Evolutionary conservation across 2,797 vertebrate genomes (phyloP).

Genomic region (Choloepus didactylus): DNA sequence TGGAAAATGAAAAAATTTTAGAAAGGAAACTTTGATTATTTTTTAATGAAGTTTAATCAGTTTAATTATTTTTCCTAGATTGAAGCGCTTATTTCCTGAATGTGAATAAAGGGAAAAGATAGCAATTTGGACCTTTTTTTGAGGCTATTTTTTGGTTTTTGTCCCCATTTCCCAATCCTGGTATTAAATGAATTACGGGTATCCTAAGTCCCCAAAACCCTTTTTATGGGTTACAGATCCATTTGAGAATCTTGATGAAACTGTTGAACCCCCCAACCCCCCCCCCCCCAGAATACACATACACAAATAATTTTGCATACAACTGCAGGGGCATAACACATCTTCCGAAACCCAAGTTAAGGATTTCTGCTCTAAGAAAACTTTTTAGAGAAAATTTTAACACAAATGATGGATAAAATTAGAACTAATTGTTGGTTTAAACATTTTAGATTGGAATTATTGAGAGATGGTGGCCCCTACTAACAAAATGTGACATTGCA

Average conservation of each 20-base stretch:
- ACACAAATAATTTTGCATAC: slow-evolving; percentile 67
- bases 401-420: slow-evolving; percentile 68
- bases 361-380: slow-evolving; percentile 70
- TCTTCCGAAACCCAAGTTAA: slow-evolving; percentile 77
- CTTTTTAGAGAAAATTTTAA: slow-evolving; percentile 55
- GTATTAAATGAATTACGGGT: slow-evolving; percentile 81
- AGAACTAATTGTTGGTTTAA: slow-evolving; percentile 68
- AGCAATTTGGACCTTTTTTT: slow-evolving; percentile 59
- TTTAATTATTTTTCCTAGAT: slow-evolving; percentile 78
- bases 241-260: slow-evolving; percentile 78
- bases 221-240: slow-evolving; percentile 70
- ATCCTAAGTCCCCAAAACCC: slow-evolving; percentile 74
- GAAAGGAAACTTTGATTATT: slow-evolving; percentile 70
- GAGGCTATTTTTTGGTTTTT: slow-evolving; percentile 75
- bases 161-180: slow-evolving; percentile 68
- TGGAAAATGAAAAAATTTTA: slow-evolving; percentile 71
- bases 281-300: slow-evolving; percentile 53
- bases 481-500: slow-evolving; percentile 78
- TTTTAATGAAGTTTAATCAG: slow-evolving; percentile 76
- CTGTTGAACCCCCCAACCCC: slow-evolving; percentile 66
- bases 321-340: slow-evolving; percentile 80
- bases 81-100: slow-evolving; percentile 77
- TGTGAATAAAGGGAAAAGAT: slow-evolving; percentile 75
- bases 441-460: slow-evolving; percentile 70
- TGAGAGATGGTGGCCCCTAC: slow-evolving; percentile 77